Evolutionary conservation across 2,888 invertebrate genomes (phyloP).

Genomic region (Artemia sinica): DNA sequence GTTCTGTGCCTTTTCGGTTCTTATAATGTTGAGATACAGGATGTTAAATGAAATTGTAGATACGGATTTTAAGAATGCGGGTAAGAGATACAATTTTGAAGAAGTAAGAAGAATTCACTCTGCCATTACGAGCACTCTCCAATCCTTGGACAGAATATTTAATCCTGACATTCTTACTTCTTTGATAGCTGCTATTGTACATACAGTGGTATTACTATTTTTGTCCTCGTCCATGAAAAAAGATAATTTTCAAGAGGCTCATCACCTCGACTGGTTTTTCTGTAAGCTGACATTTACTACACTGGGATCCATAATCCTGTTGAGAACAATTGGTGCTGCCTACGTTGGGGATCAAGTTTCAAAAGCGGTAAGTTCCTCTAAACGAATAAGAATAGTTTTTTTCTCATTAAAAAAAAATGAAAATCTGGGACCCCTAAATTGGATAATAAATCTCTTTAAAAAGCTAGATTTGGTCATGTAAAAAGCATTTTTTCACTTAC

Average conservation of each 20-base stretch:
- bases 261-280: constrained; percentile 2
- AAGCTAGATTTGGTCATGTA: no score
- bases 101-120: neutral
- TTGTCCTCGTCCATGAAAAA: neutral
- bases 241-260: neutral
- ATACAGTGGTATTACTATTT: neutral
- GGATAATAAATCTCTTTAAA: no score
- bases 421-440: no score
- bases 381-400: no score
- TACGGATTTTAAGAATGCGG: neutral
- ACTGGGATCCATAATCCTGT: neutral
- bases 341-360: neutral
- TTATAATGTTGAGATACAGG: neutral
- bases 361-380: constrained; percentile 1
- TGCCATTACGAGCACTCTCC: neutral
- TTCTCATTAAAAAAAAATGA: no score
- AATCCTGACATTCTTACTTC: constrained; percentile 10
- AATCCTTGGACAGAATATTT: neutral
- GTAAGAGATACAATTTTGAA: neutral
- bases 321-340: neutral
- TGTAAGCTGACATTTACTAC: neutral
- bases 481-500: no score
- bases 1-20: neutral
- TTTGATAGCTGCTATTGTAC: neutral
- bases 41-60: constrained; percentile 1